These are phyloP conservation scores for Daubentonia madagascariensis DNA, from an alignment of 2,113 vertebrate species.

Conservation along the genomic window DNA sequence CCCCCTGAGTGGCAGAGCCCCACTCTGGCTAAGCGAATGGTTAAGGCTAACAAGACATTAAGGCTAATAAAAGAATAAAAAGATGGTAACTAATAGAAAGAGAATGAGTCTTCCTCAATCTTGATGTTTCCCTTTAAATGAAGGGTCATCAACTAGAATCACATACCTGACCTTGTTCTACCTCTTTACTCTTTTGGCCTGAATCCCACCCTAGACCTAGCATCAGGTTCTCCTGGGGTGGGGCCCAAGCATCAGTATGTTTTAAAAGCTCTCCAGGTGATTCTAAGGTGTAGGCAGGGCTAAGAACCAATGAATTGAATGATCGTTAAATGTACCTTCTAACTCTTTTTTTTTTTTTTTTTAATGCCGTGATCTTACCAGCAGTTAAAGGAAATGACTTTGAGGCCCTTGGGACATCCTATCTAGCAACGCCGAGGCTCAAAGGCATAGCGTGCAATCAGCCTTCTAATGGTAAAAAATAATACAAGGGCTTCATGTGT, in stretches of 20 bases:
- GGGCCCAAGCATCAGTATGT: not conserved
- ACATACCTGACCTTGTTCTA: not conserved
- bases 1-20: not conserved
- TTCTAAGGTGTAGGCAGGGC: not conserved
- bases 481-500: conserved; percentile 34
- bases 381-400: conserved; percentile 55
- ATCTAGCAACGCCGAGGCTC: conserved; percentile 4
- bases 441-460: conserved; percentile 62
- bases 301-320: conserved; percentile 42
- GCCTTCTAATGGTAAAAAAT: conserved; percentile 51
- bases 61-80: not conserved
- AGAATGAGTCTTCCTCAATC: not conserved
- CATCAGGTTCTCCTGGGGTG: not conserved
- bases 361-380: not conserved
- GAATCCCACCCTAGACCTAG: not conserved
- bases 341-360: not conserved
- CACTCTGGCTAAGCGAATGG: not conserved
- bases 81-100: not conserved
- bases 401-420: conserved; percentile 28
- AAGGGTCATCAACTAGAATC: not conserved
- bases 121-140: not conserved
- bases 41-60: not conserved
- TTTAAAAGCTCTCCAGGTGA: conserved; percentile 13
- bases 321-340: conserved; percentile 1
- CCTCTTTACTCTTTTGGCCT: not conserved